A percentile compares a stretch with the other conserved stretches of the same genome.
phyloP scores from a whole-genome alignment of 2,113 vertebrate genomes.

The Macheiramphus alcinus region DNA sequence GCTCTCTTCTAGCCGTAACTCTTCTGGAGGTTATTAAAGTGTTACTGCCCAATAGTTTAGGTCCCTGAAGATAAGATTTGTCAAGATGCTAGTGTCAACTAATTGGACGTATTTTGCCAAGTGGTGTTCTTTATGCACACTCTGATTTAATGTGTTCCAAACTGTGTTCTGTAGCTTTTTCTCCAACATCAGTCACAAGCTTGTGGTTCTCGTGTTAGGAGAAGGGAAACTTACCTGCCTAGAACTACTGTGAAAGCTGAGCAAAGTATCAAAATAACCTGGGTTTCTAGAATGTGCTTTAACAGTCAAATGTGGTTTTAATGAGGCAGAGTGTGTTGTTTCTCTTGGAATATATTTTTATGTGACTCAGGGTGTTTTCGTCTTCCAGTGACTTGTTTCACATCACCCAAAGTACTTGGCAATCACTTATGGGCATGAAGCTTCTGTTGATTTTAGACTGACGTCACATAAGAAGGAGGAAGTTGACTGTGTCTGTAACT shows the following conservation, averaged over 20 bases:
- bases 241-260: conserved; percentile 2
- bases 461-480: not conserved
- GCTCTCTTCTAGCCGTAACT: not conserved
- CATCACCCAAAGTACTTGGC: conserved; percentile 1
- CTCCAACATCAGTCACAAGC: not conserved
- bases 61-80: not conserved
- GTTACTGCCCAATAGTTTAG: not conserved
- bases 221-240: not conserved
- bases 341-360: conserved; percentile 18
- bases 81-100: not conserved
- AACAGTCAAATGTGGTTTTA: conserved; percentile 3
- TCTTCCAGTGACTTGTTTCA: conserved; percentile 32
- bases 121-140: not conserved
- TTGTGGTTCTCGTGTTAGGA: not conserved
- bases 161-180: not conserved
- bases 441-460: conserved; percentile 15
- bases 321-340: conserved; percentile 7
- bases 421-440: not conserved
- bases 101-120: not conserved
- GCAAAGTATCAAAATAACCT: not conserved
- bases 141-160: not conserved
- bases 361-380: conserved; percentile 47
- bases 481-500: not conserved
- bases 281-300: conserved; percentile 16
- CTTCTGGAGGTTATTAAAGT: not conserved